A percentile compares a stretch with the other conserved stretches of the same genome.
Conservation (phyloP, 1,140 invertebrate genomes). For the Tribolium castaneum region DNA sequence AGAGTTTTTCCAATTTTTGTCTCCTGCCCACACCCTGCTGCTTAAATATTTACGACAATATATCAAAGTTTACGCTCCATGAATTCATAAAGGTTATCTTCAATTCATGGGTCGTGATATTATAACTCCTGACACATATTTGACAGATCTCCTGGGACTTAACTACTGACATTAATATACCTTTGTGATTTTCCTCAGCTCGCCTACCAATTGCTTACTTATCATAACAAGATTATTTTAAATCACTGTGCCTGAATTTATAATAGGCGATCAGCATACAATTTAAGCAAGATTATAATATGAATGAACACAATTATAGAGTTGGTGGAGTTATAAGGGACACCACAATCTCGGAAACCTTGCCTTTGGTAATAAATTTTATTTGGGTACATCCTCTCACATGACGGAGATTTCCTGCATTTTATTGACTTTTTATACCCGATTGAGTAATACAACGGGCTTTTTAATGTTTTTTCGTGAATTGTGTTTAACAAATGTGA, state of each 20-base stretch:
- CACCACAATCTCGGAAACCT: not conserved
- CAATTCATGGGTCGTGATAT: conserved; percentile 37
- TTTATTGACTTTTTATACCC: not conserved
- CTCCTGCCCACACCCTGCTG: not conserved
- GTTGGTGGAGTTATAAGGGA: not conserved
- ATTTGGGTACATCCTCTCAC: not conserved
- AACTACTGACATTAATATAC: conserved; percentile 32
- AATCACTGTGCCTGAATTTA: not conserved
- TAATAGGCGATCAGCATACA: not conserved
- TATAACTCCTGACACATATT: conserved; percentile 37
- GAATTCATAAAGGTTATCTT: conserved; percentile 37
- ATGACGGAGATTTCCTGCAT: conserved; percentile 4
- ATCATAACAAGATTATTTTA: conserved; percentile 21
- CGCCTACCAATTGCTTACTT: not conserved
- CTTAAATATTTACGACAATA: conserved; percentile 35
- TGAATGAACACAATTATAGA: not conserved
- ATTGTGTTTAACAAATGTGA: not conserved
- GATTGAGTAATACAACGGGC: not conserved
- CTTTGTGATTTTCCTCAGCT: not conserved
- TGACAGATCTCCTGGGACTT: conserved; percentile 35
- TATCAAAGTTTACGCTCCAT: conserved; percentile 32
- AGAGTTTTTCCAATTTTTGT: not conserved
- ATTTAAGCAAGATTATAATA: conserved; percentile 5
- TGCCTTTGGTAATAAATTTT: not conserved
- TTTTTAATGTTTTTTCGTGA: not conserved